A percentile compares a stretch with the other conserved stretches of the same genome.
Evolutionary conservation across 2,113 vertebrate genomes (phyloP).

Genomic region (Notechis scutatus): DNA sequence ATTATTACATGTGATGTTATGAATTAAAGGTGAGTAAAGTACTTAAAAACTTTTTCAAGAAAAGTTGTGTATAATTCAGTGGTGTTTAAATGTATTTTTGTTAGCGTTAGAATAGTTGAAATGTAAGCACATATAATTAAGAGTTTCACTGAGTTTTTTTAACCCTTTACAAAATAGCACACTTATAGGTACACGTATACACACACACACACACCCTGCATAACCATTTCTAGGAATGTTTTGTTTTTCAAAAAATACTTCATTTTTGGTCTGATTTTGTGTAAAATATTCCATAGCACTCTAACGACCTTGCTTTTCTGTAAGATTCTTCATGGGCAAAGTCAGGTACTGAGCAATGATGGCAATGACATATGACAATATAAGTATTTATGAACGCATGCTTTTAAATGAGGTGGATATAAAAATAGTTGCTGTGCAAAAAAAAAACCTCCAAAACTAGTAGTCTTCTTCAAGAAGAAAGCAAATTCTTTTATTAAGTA

Average conservation of each 20-base stretch:
- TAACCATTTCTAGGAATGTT: conserved; percentile 57
- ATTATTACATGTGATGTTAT: conserved; percentile 60
- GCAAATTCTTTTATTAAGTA: conserved; percentile 73
- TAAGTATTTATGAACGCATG: conserved; percentile 58
- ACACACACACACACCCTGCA: neutral
- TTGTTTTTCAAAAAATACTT: conserved; percentile 59
- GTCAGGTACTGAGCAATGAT: conserved; percentile 62
- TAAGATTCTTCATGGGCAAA: conserved; percentile 59
- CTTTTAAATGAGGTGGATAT: conserved; percentile 74
- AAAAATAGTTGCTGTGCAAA: conserved; percentile 83
- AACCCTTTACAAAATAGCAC: conserved; percentile 64
- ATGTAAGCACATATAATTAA: conserved; percentile 70
- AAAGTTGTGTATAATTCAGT: conserved; percentile 65
- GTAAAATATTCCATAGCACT: conserved; percentile 54
- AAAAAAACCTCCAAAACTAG: conserved; percentile 57
- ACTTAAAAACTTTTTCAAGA: conserved; percentile 47
- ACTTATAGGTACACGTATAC: conserved; percentile 5
- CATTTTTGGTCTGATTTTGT: conserved; percentile 54
- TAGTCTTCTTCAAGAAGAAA: conserved; percentile 84
- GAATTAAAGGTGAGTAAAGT: conserved; percentile 62
- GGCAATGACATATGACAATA: conserved; percentile 52
- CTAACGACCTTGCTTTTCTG: conserved; percentile 54
- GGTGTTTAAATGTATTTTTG: conserved; percentile 68
- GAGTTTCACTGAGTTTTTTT: conserved; percentile 74
- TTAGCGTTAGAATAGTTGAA: conserved; percentile 65